phyloP scores from a whole-genome alignment of 2,888 invertebrate species.

The Drosophila gaucha region DNA sequence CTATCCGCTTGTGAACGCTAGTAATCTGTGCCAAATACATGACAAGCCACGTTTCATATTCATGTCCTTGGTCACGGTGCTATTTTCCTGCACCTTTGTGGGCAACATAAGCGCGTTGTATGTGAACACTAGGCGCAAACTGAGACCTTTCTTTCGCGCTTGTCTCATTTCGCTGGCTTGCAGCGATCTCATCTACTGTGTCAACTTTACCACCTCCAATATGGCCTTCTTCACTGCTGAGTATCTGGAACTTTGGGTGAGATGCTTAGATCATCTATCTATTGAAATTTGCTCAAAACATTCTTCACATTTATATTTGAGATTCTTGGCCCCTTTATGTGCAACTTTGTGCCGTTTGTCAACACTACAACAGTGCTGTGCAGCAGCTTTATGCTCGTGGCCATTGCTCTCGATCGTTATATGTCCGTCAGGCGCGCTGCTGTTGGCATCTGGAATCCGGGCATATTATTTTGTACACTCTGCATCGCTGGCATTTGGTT shows the following conservation, averaged over 20 bases:
- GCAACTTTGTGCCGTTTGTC: slow-evolving; percentile 85
- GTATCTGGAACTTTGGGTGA: slow-evolving; percentile 81
- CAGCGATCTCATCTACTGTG: slow-evolving; percentile 85
- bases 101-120: slow-evolving; percentile 76
- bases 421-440: slow-evolving; percentile 85
- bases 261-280: slow-evolving; percentile 1
- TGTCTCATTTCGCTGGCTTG: slow-evolving; percentile 85
- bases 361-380: slow-evolving; percentile 86
- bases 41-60: slow-evolving; percentile 50
- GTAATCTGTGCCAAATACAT: slow-evolving; percentile 61
- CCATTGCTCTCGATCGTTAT: slow-evolving; percentile 87
- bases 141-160: slow-evolving; percentile 86
- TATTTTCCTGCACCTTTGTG: slow-evolving; percentile 61
- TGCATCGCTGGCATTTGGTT: slow-evolving; percentile 83
- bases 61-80: slow-evolving; percentile 42
- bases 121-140: slow-evolving; percentile 83
- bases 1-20: slow-evolving; percentile 52
- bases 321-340: slow-evolving; percentile 85
- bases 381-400: slow-evolving; percentile 86
- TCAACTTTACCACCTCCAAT: slow-evolving; percentile 71
- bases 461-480: slow-evolving; percentile 77
- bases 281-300: no score
- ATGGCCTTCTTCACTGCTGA: slow-evolving; percentile 73
- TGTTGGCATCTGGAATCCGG: slow-evolving; percentile 85
- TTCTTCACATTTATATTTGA: slow-evolving; percentile 49